These are phyloP conservation scores for Pyxicephalus adspersus DNA, from an alignment of 2,113 vertebrate genomes.

Conservation along the genomic window DNA sequence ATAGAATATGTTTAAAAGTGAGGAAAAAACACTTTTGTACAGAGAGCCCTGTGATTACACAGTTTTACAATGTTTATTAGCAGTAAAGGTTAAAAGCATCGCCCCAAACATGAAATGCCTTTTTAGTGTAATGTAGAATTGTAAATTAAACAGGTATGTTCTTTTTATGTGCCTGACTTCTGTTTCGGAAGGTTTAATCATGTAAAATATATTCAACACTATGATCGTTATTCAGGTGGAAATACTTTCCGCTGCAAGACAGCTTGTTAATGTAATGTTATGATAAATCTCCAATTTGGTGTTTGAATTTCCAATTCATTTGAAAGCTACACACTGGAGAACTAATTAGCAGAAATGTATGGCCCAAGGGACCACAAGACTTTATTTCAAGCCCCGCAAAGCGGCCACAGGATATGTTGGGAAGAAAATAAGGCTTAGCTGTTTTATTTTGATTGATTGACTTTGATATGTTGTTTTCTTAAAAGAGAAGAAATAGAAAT, in stretches of 20 bases:
- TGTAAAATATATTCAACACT: constrained; percentile 26
- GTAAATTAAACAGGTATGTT: constrained; percentile 11
- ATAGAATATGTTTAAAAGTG: too few relatives aligned
- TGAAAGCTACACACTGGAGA: constrained; percentile 11
- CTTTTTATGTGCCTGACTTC: constrained; percentile 42
- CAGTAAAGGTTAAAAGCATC: constrained; percentile 17
- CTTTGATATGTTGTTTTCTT: constrained; percentile 50
- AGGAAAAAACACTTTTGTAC: background rate
- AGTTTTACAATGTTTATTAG: constrained; percentile 15
- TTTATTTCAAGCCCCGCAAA: constrained; percentile 35
- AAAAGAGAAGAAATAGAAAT: background rate
- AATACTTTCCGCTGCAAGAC: constrained; percentile 26
- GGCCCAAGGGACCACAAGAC: background rate
- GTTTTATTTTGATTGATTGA: constrained; percentile 52
- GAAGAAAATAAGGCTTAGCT: constrained; percentile 37
- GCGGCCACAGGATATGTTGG: constrained; percentile 22
- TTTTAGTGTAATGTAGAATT: constrained; percentile 8
- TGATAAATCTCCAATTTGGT: constrained; percentile 45
- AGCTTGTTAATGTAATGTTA: constrained; percentile 44
- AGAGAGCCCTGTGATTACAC: background rate
- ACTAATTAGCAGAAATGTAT: constrained; percentile 29
- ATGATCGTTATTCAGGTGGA: constrained; percentile 41
- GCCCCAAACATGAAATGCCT: constrained; percentile 37
- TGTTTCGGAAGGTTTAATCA: constrained; percentile 7
- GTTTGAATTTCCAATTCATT: constrained; percentile 44